Evolutionary conservation across 2,888 invertebrate species (phyloP), one percentile per base, ranked within the genome.

Genomic region (Rhagophthalmus giganteus): DNA sequence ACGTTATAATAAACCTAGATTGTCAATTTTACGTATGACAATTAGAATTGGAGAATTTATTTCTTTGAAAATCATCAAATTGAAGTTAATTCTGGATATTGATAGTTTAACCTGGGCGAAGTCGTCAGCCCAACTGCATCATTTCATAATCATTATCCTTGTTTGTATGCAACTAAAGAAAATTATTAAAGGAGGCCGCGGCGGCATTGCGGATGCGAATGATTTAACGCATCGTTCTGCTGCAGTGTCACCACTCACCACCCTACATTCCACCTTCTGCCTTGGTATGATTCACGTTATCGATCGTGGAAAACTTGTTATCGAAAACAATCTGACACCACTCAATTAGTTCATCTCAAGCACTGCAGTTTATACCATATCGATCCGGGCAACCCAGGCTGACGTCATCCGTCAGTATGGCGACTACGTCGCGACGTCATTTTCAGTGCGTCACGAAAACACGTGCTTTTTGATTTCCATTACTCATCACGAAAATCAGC

Each of bases 321-420:
- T 58, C 35, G 30, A 37, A 41, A 47, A 46, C 35, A 41, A 47
- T 52, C 40, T 46, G 46, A 52, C 46, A 52, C 47, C 46, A 56
- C 55, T 57, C 62, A 61, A 62, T 63, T 66, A 60, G 63, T 58
- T 58, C 60, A 60, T 62, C 58, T 44, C 40, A 11, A 61, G 57
- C 60, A 64, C 66, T 67, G 66, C 67, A 67, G 66, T 65, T 65
- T 65, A 28, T 57, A 59, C 16, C 49, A 52, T 69, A 67, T 66
- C 66, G 66, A 65, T 65, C 68, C 57, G 51, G 49, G 56, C 44
- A 51, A 60, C 24, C 40, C 54, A 20, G 11, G 55, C 67, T 75
- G 74, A 78, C 78, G 78, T 78, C 77, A 77, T 69, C 59, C 69
- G 69, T 62, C 71, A 76, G 76, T 72, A 77, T 76, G 76, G 76